Conservation (phyloP, 2,888 invertebrate genomes). For the Argyresthia albistria region DNA sequence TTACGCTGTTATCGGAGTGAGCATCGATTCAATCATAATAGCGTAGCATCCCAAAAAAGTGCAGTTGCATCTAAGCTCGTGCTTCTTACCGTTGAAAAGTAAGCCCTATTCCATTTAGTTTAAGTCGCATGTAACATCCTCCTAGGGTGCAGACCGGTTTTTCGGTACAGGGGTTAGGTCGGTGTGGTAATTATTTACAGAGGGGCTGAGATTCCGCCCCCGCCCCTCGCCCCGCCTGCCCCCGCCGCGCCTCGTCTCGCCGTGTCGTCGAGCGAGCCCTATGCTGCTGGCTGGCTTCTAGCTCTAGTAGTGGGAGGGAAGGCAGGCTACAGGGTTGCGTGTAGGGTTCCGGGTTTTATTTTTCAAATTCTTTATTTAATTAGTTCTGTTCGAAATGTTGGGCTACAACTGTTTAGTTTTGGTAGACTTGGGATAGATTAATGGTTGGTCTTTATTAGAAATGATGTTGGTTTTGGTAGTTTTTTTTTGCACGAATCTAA, state of each 20-base stretch:
- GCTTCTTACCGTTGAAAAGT: background rate
- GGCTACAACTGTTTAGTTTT: too few species aligned
- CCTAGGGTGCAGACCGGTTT: constrained; percentile 1
- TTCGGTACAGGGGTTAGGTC: constrained; percentile 2
- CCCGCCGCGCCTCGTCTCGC: background rate
- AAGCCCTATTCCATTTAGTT: background rate
- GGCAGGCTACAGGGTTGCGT: background rate
- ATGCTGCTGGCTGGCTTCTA: too few species aligned
- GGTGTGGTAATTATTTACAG: constrained; percentile 57
- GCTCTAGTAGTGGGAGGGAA: background rate
- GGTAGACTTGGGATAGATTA: too few species aligned
- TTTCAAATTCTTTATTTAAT: background rate
- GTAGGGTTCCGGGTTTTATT: background rate
- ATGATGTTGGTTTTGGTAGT: too few species aligned
- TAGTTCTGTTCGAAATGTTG: background rate
- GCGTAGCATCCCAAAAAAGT: background rate
- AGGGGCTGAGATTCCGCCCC: constrained; percentile 50
- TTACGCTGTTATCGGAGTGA: background rate
- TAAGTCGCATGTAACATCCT: background rate
- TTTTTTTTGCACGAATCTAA: too few species aligned
- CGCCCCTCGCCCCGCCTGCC: constrained; percentile 17
- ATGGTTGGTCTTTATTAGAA: too few species aligned
- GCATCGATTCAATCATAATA: constrained; percentile 1
- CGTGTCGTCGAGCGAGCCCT: background rate
- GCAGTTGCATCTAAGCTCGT: background rate